Percentiles rank a stretch among this genome's conserved stretches.
phyloP scores from a whole-genome alignment of 2,113 vertebrate genomes.

The Hippolais icterina region DNA sequence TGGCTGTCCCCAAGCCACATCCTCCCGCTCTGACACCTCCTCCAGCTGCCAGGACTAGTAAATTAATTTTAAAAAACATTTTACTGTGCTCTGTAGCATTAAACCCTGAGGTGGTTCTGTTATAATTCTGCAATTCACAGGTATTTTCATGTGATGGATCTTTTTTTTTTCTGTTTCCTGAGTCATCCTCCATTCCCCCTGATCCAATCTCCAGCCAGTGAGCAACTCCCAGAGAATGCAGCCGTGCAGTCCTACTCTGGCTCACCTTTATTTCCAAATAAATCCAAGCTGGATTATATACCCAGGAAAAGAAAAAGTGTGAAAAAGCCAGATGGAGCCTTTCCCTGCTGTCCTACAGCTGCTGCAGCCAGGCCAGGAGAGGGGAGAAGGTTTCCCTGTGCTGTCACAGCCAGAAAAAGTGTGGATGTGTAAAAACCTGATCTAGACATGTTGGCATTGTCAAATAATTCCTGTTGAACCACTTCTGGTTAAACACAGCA shows the following conservation, averaged over 20 bases:
- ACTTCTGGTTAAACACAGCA: neutral
- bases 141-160: fast-evolving
- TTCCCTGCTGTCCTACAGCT: neutral
- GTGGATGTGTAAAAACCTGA: neutral
- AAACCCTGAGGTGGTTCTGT: neutral
- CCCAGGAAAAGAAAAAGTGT: neutral
- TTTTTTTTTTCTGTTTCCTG: neutral
- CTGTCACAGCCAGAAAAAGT: neutral
- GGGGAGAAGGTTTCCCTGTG: neutral
- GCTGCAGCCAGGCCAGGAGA: neutral
- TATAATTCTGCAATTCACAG: neutral
- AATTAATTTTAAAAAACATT: neutral
- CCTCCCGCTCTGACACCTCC: neutral
- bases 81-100: neutral
- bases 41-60: neutral
- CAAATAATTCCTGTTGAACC: neutral
- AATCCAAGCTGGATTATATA: neutral
- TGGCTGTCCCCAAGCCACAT: neutral
- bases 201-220: neutral
- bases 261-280: neutral
- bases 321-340: neutral
- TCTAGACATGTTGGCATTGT: neutral
- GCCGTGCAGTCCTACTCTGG: neutral
- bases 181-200: neutral
- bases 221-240: neutral